A percentile compares a stretch with the other conserved stretches of the same genome.
Conservation (phyloP, 2,888 invertebrate species). For the Rhagium mordax region DNA sequence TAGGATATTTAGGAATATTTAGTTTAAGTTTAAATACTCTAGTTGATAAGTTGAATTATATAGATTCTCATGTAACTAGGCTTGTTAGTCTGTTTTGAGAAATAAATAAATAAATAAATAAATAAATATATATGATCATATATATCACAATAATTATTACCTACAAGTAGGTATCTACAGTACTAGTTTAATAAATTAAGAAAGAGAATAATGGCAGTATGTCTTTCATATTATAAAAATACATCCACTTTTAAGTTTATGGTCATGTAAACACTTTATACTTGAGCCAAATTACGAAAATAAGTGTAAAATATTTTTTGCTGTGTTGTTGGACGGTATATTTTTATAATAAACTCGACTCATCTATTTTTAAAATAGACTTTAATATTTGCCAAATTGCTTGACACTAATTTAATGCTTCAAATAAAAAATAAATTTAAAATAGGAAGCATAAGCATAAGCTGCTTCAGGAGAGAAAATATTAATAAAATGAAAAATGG, state of each 20-base stretch:
- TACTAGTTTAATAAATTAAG: no score
- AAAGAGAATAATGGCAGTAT: constrained; percentile 11
- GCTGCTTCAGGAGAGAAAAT: neutral
- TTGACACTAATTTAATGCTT: neutral
- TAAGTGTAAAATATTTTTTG: neutral
- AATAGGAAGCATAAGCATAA: neutral
- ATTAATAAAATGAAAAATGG: neutral
- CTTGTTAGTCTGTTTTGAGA: no score
- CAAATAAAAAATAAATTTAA: constrained; percentile 1
- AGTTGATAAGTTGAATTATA: no score
- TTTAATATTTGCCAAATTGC: constrained; percentile 16
- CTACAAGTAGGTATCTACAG: no score
- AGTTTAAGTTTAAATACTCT: no score
- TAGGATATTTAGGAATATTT: no score
- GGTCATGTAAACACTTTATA: neutral
- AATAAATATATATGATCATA: no score
- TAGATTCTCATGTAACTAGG: no score
- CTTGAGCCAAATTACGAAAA: neutral
- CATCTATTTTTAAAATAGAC: constrained; percentile 1
- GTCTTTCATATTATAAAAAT: constrained; percentile 24
- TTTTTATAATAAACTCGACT: neutral
- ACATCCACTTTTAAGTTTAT: neutral
- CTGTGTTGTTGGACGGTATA: neutral
- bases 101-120: no score
- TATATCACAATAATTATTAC: no score